Evolutionary conservation across 1,140 invertebrate genomes (phyloP), one percentile per base, ranked within the genome.

Genomic region (Colletes gigas): DNA sequence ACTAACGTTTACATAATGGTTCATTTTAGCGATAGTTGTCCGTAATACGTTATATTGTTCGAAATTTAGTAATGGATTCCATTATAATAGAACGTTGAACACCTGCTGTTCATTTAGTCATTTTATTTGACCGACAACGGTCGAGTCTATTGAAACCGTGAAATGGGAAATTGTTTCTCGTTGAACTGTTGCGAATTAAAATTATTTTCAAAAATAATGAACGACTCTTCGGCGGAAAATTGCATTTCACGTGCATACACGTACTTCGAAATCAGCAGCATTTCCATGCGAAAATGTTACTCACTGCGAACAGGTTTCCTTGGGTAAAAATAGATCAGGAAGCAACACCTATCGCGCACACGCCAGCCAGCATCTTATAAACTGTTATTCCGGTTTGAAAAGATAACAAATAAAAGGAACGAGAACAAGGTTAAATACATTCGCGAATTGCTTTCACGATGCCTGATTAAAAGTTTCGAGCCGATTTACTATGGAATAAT

Each of bases 381-480:
- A 21, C 21, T 19, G n/a, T 66, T n/a, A 62, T 55, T 69, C 17
- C 62, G n/a, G 50, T 60, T 50, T 69, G 8, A 41, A 72, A 66
- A 55, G 17, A 30, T n/a, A n/a, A n/a, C n/a, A 30, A 2, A 65
- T 60, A 78, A 77, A 55, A 14, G 52, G 0, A n/a, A n/a, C 9
- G 14, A n/a, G 12, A 66, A 67, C 73, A 67, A 67, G 39, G 52
- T 67, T 47, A 39, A 66, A 55, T 63, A n/a, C 8, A 17, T 14
- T 47, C 21, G 39, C 50, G 50, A 30, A 44, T 65, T 63, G 17
- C 30, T 71, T 76, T 77, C 63, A n/a, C 41, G 50, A 47, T 10
- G 63, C 54, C 55, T 68, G 69, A 83, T 78, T 84, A 84, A 84
- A 84, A 78, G 44, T 73, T 66, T 69, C 52, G 12, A 55, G 8